Conservation (phyloP, 2,113 vertebrate genomes). For the Phylloscopus trochiloides region DNA sequence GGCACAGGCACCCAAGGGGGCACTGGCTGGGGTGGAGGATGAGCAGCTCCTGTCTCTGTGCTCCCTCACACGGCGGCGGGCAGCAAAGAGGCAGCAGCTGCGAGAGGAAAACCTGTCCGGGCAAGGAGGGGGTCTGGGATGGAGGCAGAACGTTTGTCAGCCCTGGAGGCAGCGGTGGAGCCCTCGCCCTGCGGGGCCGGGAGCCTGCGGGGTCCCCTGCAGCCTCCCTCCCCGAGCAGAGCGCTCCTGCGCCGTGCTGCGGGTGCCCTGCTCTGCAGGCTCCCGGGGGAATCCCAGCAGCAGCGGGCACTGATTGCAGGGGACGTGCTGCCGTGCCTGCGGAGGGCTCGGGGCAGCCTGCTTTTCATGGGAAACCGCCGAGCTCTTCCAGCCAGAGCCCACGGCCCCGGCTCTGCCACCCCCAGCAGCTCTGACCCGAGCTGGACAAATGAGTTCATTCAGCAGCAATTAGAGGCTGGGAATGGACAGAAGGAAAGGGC, state of each 20-base stretch:
- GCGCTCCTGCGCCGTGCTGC: neutral
- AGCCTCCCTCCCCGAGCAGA: neutral
- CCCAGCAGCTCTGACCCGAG: rapidly evolving
- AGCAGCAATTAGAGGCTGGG: neutral
- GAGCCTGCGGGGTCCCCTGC: neutral
- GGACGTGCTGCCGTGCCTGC: neutral
- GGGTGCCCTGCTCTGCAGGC: neutral
- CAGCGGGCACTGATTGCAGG: neutral
- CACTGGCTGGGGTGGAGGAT: neutral
- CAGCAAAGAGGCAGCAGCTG: rapidly evolving
- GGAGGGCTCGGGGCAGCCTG: rapidly evolving
- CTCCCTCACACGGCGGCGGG: no score
- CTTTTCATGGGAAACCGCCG: neutral
- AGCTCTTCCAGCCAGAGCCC: neutral
- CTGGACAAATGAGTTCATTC: neutral
- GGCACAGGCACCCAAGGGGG: neutral
- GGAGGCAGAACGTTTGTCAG: neutral
- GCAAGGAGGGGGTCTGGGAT: neutral
- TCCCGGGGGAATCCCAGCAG: neutral
- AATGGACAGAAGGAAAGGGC: neutral
- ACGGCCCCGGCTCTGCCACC: neutral
- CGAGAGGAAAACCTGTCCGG: neutral
- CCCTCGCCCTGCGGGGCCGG: no score
- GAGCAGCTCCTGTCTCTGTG: rapidly evolving
- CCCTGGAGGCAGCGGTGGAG: neutral